Evolutionary conservation across 2,113 vertebrate species (phyloP), one percentile per base, ranked within the genome.

Genomic region (Rhinolophus sinicus): DNA sequence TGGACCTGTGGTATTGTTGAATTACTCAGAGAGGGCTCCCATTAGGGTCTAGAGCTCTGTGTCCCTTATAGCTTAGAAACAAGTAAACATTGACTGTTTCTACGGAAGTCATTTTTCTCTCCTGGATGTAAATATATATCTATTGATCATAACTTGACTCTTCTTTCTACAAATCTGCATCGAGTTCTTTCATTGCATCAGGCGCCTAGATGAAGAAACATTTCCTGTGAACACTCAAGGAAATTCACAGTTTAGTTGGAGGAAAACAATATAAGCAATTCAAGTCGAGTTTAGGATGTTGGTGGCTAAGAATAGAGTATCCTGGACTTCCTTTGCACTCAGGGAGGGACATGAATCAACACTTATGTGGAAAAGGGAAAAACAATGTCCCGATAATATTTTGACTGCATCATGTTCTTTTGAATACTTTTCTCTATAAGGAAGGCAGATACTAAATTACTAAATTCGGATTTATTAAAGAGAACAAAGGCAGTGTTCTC

Each of bases 391-490:
- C 11, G 8, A 12, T 75, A 44, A 22, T 81, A 90, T 60, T 85
- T 65, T 69, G 28, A 88, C 94, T 47, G 35, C 16, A n/a, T 84
- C 38, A 33, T 65, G 24, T 72, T 78, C 44, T 76, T 88, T 78
- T n/a, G 52, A 85, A 15, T 91, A 69, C 5, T 87, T 64, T 77
- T 70, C n/a, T 87, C 11, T 75, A 13, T 75, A 67, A 54, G 38
- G 28, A 90, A 96, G 6, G 35, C 22, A 75, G 65, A 85, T 92
- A 58, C 33, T 56, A 72, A 95, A 80, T 89, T 93, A 54, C 15
- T 78, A 44, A 75, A 56, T 80, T 93, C 81, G 73, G 58, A 58
- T 84, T 90, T 96, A 93, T 65, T 90, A 28, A 87, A 88, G 28
- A 81, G 28, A 93, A 69, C 24, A 88, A 82, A 62, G 9, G 2